These are phyloP conservation scores for Nasonia vitripennis DNA, from an alignment of 1,140 invertebrate species.

Conservation along the genomic window DNA sequence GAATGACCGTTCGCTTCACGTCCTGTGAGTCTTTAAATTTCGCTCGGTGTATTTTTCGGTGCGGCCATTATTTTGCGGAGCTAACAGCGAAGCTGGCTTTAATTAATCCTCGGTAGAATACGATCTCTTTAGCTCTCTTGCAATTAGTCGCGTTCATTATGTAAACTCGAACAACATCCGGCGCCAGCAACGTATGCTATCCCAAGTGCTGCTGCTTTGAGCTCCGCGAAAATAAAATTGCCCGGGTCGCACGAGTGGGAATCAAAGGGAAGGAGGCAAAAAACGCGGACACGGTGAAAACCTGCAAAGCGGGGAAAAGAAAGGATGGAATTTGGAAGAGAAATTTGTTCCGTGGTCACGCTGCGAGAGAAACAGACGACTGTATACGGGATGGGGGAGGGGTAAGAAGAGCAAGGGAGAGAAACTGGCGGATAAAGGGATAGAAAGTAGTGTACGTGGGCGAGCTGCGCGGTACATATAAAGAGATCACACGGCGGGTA, in stretches of 20 bases:
- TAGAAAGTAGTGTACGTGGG: slow-evolving; percentile 1
- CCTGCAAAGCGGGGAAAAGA: background rate
- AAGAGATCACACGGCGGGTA: background rate
- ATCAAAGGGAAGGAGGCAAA: slow-evolving; percentile 6
- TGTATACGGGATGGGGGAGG: background rate
- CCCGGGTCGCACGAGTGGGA: background rate
- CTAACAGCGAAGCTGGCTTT: background rate
- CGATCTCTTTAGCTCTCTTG: background rate
- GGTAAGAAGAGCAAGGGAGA: background rate
- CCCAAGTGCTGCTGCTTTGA: background rate
- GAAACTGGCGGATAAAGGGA: slow-evolving; percentile 9
- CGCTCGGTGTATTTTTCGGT: background rate
- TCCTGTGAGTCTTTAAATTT: no score
- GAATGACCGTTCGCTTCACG: background rate
- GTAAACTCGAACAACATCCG: background rate
- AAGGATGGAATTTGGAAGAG: slow-evolving; percentile 9
- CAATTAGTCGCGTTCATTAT: slow-evolving; percentile 33
- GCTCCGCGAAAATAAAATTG: background rate
- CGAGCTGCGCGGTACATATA: background rate
- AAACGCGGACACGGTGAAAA: background rate
- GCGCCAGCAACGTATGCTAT: no score
- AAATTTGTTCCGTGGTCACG: slow-evolving; percentile 62
- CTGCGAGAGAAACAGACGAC: background rate
- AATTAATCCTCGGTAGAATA: slow-evolving; percentile 16
- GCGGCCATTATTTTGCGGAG: no score